These are phyloP conservation scores for Galbula dea DNA, from an alignment of 2,113 vertebrate species.

Conservation along the genomic window DNA sequence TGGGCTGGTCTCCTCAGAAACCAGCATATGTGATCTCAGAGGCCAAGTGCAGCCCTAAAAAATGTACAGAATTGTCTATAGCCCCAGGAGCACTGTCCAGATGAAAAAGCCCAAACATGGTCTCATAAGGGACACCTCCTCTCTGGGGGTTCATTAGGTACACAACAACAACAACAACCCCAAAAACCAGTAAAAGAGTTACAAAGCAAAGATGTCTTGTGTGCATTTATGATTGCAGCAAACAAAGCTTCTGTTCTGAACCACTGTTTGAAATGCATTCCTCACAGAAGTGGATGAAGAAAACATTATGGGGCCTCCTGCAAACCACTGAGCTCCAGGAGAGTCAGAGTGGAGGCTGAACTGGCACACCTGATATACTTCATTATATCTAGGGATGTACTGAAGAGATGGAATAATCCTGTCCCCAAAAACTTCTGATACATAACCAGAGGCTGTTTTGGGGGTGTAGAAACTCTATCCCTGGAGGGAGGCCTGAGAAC, in stretches of 20 bases:
- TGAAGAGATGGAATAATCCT: no score
- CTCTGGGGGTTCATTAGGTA: not conserved
- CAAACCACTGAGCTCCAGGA: not conserved
- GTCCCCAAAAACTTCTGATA: not conserved
- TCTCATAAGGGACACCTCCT: not conserved
- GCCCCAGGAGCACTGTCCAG: not conserved
- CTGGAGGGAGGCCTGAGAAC: not conserved
- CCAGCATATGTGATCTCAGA: rapidly evolving
- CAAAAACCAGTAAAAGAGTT: no score
- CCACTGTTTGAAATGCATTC: not conserved
- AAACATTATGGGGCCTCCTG: not conserved
- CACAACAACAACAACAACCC: rapidly evolving
- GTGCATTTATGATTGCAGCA: not conserved
- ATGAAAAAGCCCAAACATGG: not conserved
- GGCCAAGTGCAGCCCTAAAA: not conserved
- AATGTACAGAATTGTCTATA: rapidly evolving
- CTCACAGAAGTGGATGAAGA: not conserved
- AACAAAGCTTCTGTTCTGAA: not conserved
- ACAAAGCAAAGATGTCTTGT: rapidly evolving
- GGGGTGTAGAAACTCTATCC: not conserved
- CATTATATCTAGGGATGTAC: not conserved
- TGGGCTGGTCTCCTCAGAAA: not conserved
- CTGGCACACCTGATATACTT: not conserved
- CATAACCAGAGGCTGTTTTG: not conserved
- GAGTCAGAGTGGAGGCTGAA: not conserved